Evolutionary conservation across 1,140 invertebrate species (phyloP), one percentile per base, ranked within the genome.

Genomic region (Liolophura sinensis): DNA sequence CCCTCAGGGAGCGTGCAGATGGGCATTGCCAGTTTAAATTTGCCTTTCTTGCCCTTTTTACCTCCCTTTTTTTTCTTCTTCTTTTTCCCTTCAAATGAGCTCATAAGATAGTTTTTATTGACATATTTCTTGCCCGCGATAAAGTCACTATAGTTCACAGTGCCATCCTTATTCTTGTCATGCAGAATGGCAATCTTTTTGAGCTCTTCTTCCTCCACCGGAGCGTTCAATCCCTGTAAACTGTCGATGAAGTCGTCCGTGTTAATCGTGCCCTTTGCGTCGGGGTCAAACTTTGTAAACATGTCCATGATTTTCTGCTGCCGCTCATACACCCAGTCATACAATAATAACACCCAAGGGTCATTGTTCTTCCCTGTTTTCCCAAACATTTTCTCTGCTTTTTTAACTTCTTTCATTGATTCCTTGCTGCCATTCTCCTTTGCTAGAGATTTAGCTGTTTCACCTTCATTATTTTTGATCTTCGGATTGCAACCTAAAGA

Each of bases 371-470:
- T 81, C 18, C 78, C 80, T 22, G 73, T 72, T 79, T 84, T 83
- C 22, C 78, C 79, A 72, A 79, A 84, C 16, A 70, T 66, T 70
- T 82, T 84, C 70, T 86, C 84, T 25, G 76, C 84, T 72, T 85
- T 85, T 27, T 76, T 68, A 57, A 77, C 72, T 71, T 85, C 84
- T 67, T 85, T 85, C 16, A 73, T 68, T 6, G 80, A 78, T 52
- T 82, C 82, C 72, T 86, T 86, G 59, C 82, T 73, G 1, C 79
- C 80, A 54, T 73, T 77, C 51, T 84, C 83, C 69, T 86, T 85
- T 27, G 84, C 84, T 27, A 85, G 70, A 15, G 69, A 60, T 70
- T 73, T 79, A 16, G 83, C 74, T 40, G 74, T 75, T 46, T 76
- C 67, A 14, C 83, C 84, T 59, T 82, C 81, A 68, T 75, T 76